Evolutionary conservation across 2,113 vertebrate genomes (phyloP), one percentile per base, ranked within the genome.

Genomic region (Picathartes gymnocephalus): DNA sequence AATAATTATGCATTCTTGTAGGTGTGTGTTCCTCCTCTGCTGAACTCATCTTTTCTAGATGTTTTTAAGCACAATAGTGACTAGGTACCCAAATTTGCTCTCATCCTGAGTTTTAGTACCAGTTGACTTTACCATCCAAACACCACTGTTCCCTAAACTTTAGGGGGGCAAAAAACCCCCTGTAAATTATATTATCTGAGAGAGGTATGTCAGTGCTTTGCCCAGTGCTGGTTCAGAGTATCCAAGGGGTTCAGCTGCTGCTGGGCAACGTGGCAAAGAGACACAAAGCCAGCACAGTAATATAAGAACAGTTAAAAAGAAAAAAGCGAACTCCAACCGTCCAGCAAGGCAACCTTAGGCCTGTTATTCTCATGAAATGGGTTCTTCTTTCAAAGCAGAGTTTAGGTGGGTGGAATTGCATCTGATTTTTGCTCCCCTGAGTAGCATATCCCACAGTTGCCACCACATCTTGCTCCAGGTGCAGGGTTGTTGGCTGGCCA

Each of bases 1-100:
- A 94, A 72, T 87, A 90, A 95, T 88, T 68, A 73, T 33, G 42
- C 30, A 54, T 58, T 80, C 22, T 21, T 84, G n/a, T 76, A 61
- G 18, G 42, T 45, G 61, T 22, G 50, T 45, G 30, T 4, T 92
- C 58, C 74, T 93, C 48, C 79, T 65, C 45, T 83, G 76, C 54
- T 42, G 50, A 83, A 39, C 21, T 83, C 66, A 45, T 27, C 23
- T 77, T 68, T 58, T 44, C 21, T 28, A 72, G 31, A 71, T 23
- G 13, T 68, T 91, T 92, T 86, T n/a, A 74, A 83, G 42, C 28
- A 58, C 11, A 39, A 11, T 30, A 69, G 42, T 78, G 22, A 42
- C 58, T 73, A 37, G 16, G 21, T 15, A 66, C 42, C 31, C 1
- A 1, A 53, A 94, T 79, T n/a, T 80, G 31, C 68, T 71, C 39